Conservation (phyloP, 1,140 invertebrate species). For the Ctenoplectra terminalis region DNA sequence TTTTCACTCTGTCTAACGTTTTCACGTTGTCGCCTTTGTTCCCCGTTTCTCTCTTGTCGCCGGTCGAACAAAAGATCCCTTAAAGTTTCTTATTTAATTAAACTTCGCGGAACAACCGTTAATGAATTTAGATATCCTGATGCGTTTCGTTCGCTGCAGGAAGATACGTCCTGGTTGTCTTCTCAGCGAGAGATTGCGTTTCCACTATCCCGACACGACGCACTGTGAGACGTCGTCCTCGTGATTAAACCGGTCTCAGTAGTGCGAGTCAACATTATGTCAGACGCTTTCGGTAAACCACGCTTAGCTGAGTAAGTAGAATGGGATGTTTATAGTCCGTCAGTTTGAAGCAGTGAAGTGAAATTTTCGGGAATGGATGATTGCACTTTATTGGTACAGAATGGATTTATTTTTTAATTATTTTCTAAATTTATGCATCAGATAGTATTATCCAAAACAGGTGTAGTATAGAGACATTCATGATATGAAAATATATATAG, state of each 20-base stretch:
- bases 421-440: too few relatives aligned
- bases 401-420: too few relatives aligned
- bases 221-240: background rate
- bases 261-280: conserved; percentile 47
- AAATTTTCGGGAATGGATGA: too few relatives aligned
- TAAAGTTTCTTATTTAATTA: conserved; percentile 68
- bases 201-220: conserved; percentile 4
- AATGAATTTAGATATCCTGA: conserved; percentile 71
- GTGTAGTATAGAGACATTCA: too few relatives aligned
- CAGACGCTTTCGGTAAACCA: conserved; percentile 8
- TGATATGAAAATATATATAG: too few relatives aligned
- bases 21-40: conserved; percentile 27
- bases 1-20: background rate
- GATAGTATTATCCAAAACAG: too few relatives aligned
- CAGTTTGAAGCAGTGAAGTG: too few relatives aligned
- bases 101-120: conserved; percentile 68
- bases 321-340: too few relatives aligned
- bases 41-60: conserved; percentile 18
- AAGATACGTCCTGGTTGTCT: conserved; percentile 38
- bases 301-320: background rate
- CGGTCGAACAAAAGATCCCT: conserved; percentile 39
- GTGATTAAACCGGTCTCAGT: conserved; percentile 61
- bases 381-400: too few relatives aligned
- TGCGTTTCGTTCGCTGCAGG: conserved; percentile 53
- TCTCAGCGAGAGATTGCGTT: conserved; percentile 31